Base-by-base conservation (phyloP, 2,888 invertebrate genomes). In the Poecilobothrus nobilitatus region DNA sequence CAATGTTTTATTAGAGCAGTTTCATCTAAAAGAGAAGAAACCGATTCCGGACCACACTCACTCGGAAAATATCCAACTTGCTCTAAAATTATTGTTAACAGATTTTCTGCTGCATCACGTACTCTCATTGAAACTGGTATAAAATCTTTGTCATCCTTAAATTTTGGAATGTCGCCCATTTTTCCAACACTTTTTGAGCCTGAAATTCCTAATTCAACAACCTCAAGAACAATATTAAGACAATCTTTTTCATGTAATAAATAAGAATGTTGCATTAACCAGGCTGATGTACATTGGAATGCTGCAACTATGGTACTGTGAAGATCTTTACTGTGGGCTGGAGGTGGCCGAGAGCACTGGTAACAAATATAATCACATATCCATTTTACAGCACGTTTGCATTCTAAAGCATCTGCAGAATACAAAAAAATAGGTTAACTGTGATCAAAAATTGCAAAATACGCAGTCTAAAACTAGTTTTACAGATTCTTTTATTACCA, bases 81-180 rank as follows among this genome's bases (percentile, higher is more conserved):
- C 80, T 96, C 95, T 70, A 97, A 85, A 73, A 97, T 92, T 70
- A 92, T 88, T 74, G 95, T 94, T 8, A 98, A 85, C 62, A 98
- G 84, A 72, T 92, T 92, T 81, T 99, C 98, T 0, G 98, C 99
- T 0, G 98, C 97, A 82, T 99, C 98, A 70, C 96, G 88, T 0
- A 99, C 99, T 73, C 99, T 85, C 91, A 97, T 94, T 0, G 98
- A 98, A 0, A 95, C 97, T 0, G 99, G 97, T 78, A 97, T 97
- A 71, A 96, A 80, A 81, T 95, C 94, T 78, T 98, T 98, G 74
- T 96, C 95, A 74, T 95, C 95, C 79, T 97, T 97, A 87, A 94
- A 91, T 81, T 92, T 92, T 0, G 94, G 88, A 15, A 90, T 88
- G 77, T 96, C 96, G 9, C 94, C 93, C 0, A 91, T 91, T 81